Evolutionary conservation across 64 coral and sea anemone genomes (phyloP).

Genomic region (Montipora cactus): DNA sequence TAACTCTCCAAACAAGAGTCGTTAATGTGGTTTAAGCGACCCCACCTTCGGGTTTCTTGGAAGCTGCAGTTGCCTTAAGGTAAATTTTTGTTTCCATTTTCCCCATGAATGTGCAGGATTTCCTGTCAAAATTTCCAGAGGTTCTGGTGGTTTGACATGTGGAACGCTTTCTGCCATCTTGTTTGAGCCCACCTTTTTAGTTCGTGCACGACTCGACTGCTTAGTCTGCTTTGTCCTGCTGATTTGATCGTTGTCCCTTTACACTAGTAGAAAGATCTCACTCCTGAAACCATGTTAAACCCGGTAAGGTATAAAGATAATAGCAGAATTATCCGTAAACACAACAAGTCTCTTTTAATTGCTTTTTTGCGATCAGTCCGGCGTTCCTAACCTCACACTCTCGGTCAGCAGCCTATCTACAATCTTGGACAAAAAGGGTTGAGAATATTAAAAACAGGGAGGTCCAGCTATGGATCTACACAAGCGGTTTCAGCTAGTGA

Average conservation of each 20-base stretch:
- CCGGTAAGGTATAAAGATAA: neutral
- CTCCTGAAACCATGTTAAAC: constrained; percentile 4
- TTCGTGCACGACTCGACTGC: neutral
- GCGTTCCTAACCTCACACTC: no score
- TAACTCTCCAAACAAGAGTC: constrained; percentile 42
- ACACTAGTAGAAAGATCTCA: neutral
- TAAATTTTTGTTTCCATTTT: constrained; percentile 42
- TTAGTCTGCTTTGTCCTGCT: neutral
- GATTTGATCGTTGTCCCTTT: neutral
- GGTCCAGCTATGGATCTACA: no score
- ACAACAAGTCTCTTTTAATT: no score
- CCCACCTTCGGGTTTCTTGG: constrained; percentile 43
- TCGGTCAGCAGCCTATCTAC: no score
- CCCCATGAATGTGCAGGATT: constrained; percentile 43
- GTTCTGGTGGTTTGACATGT: constrained; percentile 9
- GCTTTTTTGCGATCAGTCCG: no score
- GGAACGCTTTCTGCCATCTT: constrained; percentile 45
- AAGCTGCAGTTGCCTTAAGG: constrained; percentile 29
- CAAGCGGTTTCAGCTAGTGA: no score
- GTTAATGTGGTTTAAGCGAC: constrained; percentile 34
- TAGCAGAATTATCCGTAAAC: no score
- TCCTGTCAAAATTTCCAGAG: constrained; percentile 29
- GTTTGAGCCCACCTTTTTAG: neutral
- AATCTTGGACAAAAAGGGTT: no score
- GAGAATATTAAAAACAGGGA: no score